Evolutionary conservation across 2,113 vertebrate genomes (phyloP).

Genomic region (Eonycteris spelaea): DNA sequence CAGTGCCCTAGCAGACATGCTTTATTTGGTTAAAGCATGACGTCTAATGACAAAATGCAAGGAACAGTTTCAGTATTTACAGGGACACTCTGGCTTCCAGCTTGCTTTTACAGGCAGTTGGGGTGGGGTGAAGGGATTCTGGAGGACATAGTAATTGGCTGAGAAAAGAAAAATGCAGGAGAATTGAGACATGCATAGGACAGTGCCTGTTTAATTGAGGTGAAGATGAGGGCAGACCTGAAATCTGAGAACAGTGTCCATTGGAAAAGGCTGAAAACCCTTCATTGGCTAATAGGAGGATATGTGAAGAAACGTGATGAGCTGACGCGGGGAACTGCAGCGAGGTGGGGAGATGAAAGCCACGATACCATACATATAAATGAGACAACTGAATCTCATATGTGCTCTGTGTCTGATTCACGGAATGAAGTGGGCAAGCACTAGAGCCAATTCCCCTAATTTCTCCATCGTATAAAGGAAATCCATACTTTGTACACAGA

Average conservation of each 20-base stretch:
- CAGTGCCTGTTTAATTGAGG: background rate
- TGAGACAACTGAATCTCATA: background rate
- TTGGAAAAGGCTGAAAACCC: background rate
- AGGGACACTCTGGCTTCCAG: conserved; percentile 31
- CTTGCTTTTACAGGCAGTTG: background rate
- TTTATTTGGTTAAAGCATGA: conserved; percentile 55
- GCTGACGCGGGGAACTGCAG: background rate
- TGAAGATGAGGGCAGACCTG: conserved; percentile 50
- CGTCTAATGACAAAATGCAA: conserved; percentile 50
- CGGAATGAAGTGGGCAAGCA: background rate
- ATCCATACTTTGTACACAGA: background rate
- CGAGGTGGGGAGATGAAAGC: background rate
- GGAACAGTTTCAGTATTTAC: conserved; percentile 6
- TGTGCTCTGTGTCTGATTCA: background rate
- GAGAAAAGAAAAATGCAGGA: background rate
- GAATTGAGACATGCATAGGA: background rate
- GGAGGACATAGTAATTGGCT: background rate
- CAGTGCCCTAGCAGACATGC: background rate
- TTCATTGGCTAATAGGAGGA: background rate
- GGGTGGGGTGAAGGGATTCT: background rate
- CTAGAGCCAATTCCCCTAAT: background rate
- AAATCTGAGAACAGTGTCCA: background rate
- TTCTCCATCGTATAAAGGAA: background rate
- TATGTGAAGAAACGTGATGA: background rate
- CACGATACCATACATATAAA: background rate